Evolutionary conservation across 2,888 invertebrate species (phyloP).

Genomic region (Yponomeuta evonymella): DNA sequence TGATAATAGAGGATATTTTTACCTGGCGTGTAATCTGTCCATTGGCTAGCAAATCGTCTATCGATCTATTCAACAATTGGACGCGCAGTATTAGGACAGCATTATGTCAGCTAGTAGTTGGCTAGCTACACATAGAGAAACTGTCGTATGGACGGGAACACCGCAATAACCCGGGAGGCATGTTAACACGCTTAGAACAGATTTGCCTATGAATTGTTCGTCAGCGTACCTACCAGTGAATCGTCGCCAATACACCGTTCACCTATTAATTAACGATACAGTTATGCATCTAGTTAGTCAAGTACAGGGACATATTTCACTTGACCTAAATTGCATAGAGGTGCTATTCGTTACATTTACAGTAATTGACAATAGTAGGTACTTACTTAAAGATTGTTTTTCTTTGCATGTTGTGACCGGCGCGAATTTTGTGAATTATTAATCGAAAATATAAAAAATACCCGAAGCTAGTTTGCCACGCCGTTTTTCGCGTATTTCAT

Average conservation of each 20-base stretch:
- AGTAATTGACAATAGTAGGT: too few species aligned
- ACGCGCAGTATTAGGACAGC: not conserved
- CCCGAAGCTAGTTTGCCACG: too few species aligned
- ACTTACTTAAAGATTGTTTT: too few species aligned
- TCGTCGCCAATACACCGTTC: not conserved
- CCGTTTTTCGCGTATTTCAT: too few species aligned
- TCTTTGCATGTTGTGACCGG: too few species aligned
- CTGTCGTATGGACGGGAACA: constrained; percentile 39
- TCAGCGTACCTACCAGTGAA: constrained; percentile 31
- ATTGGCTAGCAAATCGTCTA: not conserved
- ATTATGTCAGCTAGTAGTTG: not conserved
- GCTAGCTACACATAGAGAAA: not conserved
- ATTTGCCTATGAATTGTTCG: constrained; percentile 68
- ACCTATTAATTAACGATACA: constrained; percentile 6
- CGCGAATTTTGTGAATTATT: too few species aligned
- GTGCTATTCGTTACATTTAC: too few species aligned
- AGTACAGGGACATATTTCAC: not conserved
- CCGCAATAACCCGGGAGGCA: constrained; percentile 60
- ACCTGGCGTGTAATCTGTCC: not conserved
- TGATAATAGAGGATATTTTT: constrained; percentile 2
- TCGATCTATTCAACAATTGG: not conserved
- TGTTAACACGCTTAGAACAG: constrained; percentile 68
- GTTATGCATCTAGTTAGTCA: not conserved
- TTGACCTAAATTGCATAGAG: too few species aligned
- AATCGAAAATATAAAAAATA: too few species aligned